These are phyloP conservation scores for Neodiprion pinetum DNA, from an alignment of 1,140 invertebrate genomes.

Conservation along the genomic window DNA sequence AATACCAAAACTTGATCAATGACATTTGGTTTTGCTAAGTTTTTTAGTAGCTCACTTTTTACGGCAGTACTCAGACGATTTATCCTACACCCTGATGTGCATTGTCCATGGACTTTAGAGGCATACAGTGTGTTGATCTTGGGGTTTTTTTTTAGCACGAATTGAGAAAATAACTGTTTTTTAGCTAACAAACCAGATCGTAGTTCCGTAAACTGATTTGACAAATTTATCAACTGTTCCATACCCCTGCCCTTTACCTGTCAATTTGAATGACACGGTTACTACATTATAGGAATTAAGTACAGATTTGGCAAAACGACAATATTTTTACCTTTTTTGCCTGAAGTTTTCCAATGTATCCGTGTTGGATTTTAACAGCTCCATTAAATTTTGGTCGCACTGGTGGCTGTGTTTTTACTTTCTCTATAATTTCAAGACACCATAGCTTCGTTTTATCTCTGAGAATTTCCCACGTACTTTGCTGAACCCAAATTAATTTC, in stretches of 20 bases:
- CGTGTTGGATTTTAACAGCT: slow-evolving; percentile 28
- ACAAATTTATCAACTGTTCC: slow-evolving; percentile 28
- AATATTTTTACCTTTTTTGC: slow-evolving; percentile 26
- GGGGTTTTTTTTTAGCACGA: slow-evolving; percentile 1
- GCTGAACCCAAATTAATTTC: slow-evolving; percentile 27
- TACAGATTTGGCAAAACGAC: not conserved
- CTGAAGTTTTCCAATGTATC: slow-evolving; percentile 27
- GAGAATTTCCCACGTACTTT: slow-evolving; percentile 29
- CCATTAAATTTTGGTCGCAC: slow-evolving; percentile 17
- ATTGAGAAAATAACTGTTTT: slow-evolving; percentile 3
- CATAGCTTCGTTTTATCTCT: slow-evolving; percentile 37
- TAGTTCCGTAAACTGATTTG: slow-evolving; percentile 28
- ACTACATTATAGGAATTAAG: slow-evolving; percentile 1
- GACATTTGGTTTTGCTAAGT: not conserved
- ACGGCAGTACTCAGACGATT: slow-evolving; percentile 19
- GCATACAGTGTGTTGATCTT: slow-evolving; percentile 8
- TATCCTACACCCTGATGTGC: slow-evolving; percentile 29
- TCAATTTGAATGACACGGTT: slow-evolving; percentile 12
- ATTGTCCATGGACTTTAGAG: slow-evolving; percentile 30
- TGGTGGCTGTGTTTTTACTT: slow-evolving; percentile 14
- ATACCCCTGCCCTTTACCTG: slow-evolving; percentile 38
- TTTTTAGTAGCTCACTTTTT: not conserved
- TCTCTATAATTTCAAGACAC: slow-evolving; percentile 31
- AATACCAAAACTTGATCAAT: slow-evolving; percentile 17
- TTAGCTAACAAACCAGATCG: slow-evolving; percentile 15